Percentiles rank a stretch among this genome's conserved stretches.
Evolutionary conservation across 2,888 invertebrate species (phyloP).

Genomic region (Flexamia atlantica): DNA sequence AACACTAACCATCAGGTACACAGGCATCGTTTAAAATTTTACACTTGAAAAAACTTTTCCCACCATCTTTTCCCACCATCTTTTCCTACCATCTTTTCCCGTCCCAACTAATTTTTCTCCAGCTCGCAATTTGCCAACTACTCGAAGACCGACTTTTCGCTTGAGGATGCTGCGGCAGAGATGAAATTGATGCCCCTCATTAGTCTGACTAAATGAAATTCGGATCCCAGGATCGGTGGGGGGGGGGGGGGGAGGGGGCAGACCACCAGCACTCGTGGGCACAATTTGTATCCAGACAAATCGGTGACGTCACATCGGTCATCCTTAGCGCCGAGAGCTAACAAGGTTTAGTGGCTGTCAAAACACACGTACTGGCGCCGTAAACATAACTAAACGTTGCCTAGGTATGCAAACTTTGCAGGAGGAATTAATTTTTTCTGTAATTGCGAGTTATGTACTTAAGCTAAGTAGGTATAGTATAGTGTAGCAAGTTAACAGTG

Average conservation of each 20-base stretch:
- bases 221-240: background rate
- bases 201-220: constrained; percentile 48
- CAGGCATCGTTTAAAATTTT: background rate
- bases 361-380: background rate
- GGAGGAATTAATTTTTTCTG: no score
- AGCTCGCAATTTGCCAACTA: background rate
- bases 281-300: constrained; percentile 53
- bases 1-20: no score
- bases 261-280: constrained; percentile 50
- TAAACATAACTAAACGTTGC: no score
- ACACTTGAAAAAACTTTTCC: background rate
- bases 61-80: background rate
- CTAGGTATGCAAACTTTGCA: background rate
- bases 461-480: no score
- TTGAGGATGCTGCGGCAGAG: background rate
- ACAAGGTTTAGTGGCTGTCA: constrained; percentile 57
- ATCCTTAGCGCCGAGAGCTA: constrained; percentile 37
- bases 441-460: no score
- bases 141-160: background rate
- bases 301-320: constrained; percentile 37
- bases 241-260: constrained; percentile 10
- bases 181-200: constrained; percentile 40
- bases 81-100: constrained; percentile 9
- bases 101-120: constrained; percentile 18
- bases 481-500: no score